Base-by-base conservation (phyloP, 2,797 vertebrate species). In the Arnoldichthys spilopterus region DNA sequence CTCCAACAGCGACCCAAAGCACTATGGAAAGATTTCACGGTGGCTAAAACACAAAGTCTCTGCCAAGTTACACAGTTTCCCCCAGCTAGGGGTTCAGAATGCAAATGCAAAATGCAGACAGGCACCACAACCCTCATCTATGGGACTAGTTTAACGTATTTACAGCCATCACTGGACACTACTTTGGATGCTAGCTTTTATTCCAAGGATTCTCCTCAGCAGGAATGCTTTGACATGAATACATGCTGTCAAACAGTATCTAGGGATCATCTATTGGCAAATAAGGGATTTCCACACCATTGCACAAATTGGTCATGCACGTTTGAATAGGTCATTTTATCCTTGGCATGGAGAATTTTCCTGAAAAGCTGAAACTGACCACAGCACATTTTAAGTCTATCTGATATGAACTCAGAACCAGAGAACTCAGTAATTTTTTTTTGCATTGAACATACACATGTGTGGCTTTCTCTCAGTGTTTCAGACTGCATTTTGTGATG, bases 51-150 rank as follows among this genome's bases (percentile, higher is more conserved):
- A 32, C 18, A 28, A 53, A 61, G 72, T 47, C 22, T 11, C 34
- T 62, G 76, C 80, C 81, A 81, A 71, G 66, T 22, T 59, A 69
- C 75, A 84, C 54, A 78, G 34, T 73, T 32, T 58, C 4, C 18
- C 49, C 13, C 59, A 40, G 63, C 43, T 72, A 51, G 45, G 26
- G 28, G 34, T 30, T 16, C 3, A 15, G 18, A 37, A 49, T 58
- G 51, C n/a, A 32, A 40, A 72, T 66, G 43, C 34, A 26, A 18
- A 18, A 34, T 58, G 53, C 15, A 30, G 12, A 73, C 56, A 59
- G 28, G 61, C 26, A 30, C 54, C 30, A 47, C 28, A 71, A 71
- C 45, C 18, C 34, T 80, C 43, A 67, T 49, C 28, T 51, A 26
- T 43, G 34, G 16, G 34, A 43, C 30, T 53, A 28, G 15, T 20